Evolutionary conservation across 2,113 vertebrate species (phyloP), one percentile per base, ranked within the genome.

Genomic region (Crocuta crocuta): DNA sequence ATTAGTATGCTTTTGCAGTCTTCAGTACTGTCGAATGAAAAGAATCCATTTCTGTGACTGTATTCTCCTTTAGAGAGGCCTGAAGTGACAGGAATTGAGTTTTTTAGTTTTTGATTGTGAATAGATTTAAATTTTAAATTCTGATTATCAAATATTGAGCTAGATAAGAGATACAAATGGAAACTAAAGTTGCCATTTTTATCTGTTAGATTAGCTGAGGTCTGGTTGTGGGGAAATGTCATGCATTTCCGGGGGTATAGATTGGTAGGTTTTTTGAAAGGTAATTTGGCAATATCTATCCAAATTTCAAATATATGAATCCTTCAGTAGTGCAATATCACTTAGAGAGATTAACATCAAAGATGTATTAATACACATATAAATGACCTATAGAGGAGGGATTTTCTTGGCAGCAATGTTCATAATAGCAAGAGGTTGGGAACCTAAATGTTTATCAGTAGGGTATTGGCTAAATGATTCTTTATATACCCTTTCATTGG

Each of bases 231-330:
- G 33, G 58, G 74, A 39, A 84, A 39, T 19, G 66, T 81, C 28
- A 11, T 12, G 28, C 0, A 3, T 68, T 93, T 8, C 81, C 68
- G 45, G 43, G 2, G 33, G 33, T 71, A 10, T 81, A 58, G 82
- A 89, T 90, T 80, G 43, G 10, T 83, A 87, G 9, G 23, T 74
- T 73, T 93, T 94, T 78, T 93, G 15, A 89, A 91, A 91, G 48
- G 61, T 16, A 61, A 4, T 92, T 78, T 90, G 70, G 10, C 6
- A 84, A 1, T 93, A 63, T 45, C 23, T 76, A 24, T 70, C 28
- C 86, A 33, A 23, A 28, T 90, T 89, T 81, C 86, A 70, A 39
- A 35, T 93, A 33, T 85, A 23, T 93, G 28, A 92, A 16, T 43
- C 13, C 24, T 7, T 91, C 15, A 91, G 10, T 33, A 28, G 65